Evolutionary conservation across 2,888 invertebrate genomes (phyloP).

Genomic region (Phengaris arion): DNA sequence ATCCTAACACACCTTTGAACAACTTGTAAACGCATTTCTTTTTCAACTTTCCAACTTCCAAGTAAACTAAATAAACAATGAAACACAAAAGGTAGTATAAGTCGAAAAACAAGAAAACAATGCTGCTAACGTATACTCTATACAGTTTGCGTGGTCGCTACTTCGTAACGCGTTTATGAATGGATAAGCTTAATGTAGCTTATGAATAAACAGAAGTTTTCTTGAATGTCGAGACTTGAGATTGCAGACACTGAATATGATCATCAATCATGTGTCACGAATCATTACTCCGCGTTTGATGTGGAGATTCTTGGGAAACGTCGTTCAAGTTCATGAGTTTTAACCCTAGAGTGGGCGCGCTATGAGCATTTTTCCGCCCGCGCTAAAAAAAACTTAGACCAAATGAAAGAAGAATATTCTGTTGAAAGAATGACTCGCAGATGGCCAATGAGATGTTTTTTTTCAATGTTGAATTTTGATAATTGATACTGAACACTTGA

Average conservation of each 20-base stretch:
- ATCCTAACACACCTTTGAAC: constrained; percentile 38
- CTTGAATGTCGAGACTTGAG: constrained; percentile 17
- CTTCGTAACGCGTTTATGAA: constrained; percentile 28
- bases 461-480: too few relatives aligned
- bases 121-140: not conserved
- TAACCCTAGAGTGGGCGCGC: too few relatives aligned
- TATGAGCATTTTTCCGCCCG: too few relatives aligned
- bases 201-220: constrained; percentile 31
- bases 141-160: constrained; percentile 9
- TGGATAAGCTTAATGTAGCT: constrained; percentile 28
- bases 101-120: constrained; percentile 11
- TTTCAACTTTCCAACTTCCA: not conserved
- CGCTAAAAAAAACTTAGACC: too few relatives aligned
- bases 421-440: too few relatives aligned
- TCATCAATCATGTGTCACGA: constrained; percentile 25
- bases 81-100: constrained; percentile 9
- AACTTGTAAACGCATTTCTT: constrained; percentile 35
- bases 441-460: too few relatives aligned
- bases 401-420: too few relatives aligned
- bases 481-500: too few relatives aligned
- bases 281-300: constrained; percentile 24
- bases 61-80: constrained; percentile 6
- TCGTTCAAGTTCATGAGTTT: constrained; percentile 15
- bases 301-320: constrained; percentile 17
- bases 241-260: constrained; percentile 3